A percentile compares a stretch with the other conserved stretches of the same genome.
phyloP scores from a whole-genome alignment of 2,888 invertebrate genomes.

The Drosophila leonis region DNA sequence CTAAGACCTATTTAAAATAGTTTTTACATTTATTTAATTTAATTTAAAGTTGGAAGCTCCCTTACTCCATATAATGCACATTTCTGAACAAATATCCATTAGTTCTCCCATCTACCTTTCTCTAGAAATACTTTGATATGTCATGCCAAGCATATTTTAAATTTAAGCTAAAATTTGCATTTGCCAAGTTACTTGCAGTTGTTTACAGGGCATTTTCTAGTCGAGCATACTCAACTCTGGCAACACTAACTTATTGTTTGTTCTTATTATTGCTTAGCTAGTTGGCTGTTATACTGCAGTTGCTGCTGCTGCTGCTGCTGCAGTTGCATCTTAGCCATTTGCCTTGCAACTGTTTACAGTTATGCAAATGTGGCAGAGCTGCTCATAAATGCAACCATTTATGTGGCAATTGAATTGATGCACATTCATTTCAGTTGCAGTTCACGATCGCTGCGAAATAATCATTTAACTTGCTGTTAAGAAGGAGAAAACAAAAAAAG shows the following conservation, averaged over 20 bases:
- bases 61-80: no score
- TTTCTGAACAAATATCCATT: no score
- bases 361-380: conserved; percentile 32
- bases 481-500: conserved; percentile 29
- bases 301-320: neutral
- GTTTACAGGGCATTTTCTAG: neutral
- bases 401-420: conserved; percentile 69
- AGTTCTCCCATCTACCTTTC: no score
- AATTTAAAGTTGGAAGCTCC: no score
- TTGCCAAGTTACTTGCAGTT: neutral
- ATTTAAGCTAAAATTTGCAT: no score
- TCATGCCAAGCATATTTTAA: no score
- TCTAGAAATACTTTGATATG: no score
- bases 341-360: conserved; percentile 22
- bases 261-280: conserved; percentile 15
- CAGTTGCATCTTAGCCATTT: conserved; percentile 11
- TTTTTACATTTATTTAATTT: no score
- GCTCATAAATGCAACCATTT: conserved; percentile 48
- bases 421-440: conserved; percentile 55
- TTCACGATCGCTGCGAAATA: conserved; percentile 34
- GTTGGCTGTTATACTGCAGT: conserved; percentile 8
- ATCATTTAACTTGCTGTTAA: conserved; percentile 31
- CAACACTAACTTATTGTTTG: neutral
- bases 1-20: no score
- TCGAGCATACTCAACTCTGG: neutral